Evolutionary conservation across 2,888 invertebrate species (phyloP), one percentile per base, ranked within the genome.

Genomic region (Euzophera pinguis): DNA sequence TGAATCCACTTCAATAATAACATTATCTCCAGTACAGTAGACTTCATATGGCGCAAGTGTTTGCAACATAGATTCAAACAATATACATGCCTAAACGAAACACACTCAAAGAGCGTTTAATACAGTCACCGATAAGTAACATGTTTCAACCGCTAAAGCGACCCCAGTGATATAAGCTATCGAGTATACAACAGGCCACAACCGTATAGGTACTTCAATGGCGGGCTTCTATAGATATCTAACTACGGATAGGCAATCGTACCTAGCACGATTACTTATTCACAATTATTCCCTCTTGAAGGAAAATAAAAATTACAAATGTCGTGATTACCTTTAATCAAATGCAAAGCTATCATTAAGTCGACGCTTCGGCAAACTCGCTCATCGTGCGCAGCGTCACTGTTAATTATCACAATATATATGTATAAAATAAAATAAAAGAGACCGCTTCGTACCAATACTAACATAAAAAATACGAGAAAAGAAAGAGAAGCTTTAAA

Each of bases 401-500:
- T 84, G 85, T 87, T 90, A 88, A 90, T 90, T 90, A 89, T 85
- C 84, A 84, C 86, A 82, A 85, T 84, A 87, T 83, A 84, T 82
- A 84, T 78, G 67, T 80, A 75, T 78, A 78, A 75, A 81, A 81
- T 85, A 78, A 85, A 88, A 86, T 88, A 87, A 89, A 89, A 83
- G 86, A 83, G 84, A 86, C 84, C 87, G 87, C 86, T 84, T 69
- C 79, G 77, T 81, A 85, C 84, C 86, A 84, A 86, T 84, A 84
- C 83, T 75, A 78, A 77, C 77, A 84, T 85, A 87, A 88, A 89
- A 88, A 89, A 88, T 84, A 85, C 84, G 84, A 85, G 88, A 87
- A 88, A 89, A 90, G 89, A 90, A 88, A 88, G 89, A 90, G 89
- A 89, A 85, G 86, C 88, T 87, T 88, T 83, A 84, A 88, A 89